phyloP scores from a whole-genome alignment of 2,888 invertebrate species.

The Glyphotaelius pellucidus region DNA sequence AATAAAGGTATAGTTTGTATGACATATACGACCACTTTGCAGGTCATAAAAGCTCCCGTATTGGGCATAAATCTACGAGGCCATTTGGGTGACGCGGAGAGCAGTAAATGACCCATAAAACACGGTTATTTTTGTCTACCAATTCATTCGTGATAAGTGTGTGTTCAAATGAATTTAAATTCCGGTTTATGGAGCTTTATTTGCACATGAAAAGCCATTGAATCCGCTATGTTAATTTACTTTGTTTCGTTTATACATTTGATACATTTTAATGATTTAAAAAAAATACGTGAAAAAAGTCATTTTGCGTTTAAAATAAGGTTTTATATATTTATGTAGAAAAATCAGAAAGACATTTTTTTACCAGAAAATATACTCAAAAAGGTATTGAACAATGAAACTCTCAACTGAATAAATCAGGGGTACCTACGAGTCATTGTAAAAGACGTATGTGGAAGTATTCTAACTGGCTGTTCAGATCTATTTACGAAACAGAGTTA shows the following conservation, averaged over 20 bases:
- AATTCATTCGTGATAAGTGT: slow-evolving; percentile 43
- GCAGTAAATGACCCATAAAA: slow-evolving; percentile 55
- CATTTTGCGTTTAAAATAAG: too few species aligned
- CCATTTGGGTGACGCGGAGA: slow-evolving; percentile 39
- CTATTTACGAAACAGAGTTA: too few species aligned
- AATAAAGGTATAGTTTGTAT: slow-evolving; percentile 59
- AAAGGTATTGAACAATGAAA: too few species aligned
- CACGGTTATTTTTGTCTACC: slow-evolving; percentile 25
- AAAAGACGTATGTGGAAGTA: too few species aligned
- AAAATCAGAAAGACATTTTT: too few species aligned
- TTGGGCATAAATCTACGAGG: slow-evolving; percentile 59
- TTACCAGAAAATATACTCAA: too few species aligned
- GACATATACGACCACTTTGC: slow-evolving; percentile 64
- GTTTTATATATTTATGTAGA: too few species aligned
- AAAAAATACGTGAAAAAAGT: too few species aligned
- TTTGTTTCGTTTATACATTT: background rate
- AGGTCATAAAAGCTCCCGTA: slow-evolving; percentile 63
- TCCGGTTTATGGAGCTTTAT: background rate
- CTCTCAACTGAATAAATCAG: too few species aligned
- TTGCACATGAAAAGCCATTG: background rate
- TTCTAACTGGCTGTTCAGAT: too few species aligned
- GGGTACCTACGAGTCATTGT: background rate
- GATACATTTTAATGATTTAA: too few species aligned
- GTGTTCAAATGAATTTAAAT: slow-evolving; percentile 18
- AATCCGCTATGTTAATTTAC: background rate